Evolutionary conservation across 2,797 vertebrate genomes (phyloP).

Genomic region (Ceryle rudis): DNA sequence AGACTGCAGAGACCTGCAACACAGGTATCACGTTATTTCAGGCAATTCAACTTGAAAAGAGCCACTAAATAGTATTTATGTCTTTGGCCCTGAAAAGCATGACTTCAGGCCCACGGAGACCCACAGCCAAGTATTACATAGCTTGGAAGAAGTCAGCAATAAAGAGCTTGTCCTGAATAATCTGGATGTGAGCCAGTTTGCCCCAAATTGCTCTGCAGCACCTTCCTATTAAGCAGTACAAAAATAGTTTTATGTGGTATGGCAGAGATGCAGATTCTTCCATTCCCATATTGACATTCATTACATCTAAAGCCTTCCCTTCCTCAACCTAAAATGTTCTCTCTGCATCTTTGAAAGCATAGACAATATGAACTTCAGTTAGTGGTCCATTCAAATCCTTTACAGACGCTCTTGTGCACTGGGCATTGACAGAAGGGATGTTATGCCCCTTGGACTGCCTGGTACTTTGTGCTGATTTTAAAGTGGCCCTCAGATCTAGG

Average conservation of each 20-base stretch:
- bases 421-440: neutral
- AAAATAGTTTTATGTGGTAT: neutral
- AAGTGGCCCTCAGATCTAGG: neutral
- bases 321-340: neutral
- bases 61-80: rapidly evolving
- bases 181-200: neutral
- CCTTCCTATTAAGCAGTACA: neutral
- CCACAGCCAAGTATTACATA: neutral
- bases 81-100: neutral
- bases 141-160: neutral
- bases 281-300: neutral
- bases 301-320: neutral
- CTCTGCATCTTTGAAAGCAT: neutral
- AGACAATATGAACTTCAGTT: neutral
- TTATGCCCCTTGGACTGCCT: neutral
- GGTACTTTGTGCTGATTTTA: neutral
- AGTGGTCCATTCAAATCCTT: neutral
- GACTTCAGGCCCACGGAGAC: neutral
- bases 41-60: neutral
- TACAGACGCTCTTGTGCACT: neutral
- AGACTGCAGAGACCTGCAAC: neutral
- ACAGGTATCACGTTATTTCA: neutral
- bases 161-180: neutral
- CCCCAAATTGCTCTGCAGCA: neutral
- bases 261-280: neutral